These are phyloP conservation scores for Drosophila leontia DNA, from an alignment of 1,140 invertebrate genomes.

Conservation along the genomic window DNA sequence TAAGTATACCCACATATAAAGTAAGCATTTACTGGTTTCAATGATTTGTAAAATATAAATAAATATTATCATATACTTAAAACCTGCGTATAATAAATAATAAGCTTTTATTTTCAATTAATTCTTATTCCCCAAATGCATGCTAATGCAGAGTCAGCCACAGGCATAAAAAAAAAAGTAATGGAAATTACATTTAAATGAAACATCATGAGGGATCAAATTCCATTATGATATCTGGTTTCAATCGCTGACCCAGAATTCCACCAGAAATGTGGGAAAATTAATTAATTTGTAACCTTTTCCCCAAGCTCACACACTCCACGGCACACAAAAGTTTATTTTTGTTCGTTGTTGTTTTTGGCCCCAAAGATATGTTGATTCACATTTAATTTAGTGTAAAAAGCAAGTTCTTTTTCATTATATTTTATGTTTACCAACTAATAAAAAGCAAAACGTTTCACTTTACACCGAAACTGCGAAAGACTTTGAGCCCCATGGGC, in stretches of 20 bases:
- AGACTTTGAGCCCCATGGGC: constrained; percentile 54
- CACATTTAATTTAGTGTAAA: constrained; percentile 52
- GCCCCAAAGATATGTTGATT: constrained; percentile 45
- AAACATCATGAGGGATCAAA: constrained; percentile 16
- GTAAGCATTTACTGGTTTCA: no score
- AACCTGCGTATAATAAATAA: neutral
- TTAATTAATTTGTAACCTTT: constrained; percentile 12
- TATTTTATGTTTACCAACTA: constrained; percentile 59
- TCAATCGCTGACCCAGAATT: constrained; percentile 1
- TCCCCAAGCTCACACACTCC: neutral
- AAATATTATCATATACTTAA: neutral
- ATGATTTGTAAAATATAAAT: neutral
- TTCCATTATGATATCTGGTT: constrained; percentile 14
- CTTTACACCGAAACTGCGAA: constrained; percentile 54
- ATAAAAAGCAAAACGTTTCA: constrained; percentile 60
- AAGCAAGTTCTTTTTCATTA: constrained; percentile 48
- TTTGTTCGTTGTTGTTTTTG: constrained; percentile 1
- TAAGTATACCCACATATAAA: no score
- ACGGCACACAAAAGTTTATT: constrained; percentile 15
- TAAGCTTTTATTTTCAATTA: neutral
- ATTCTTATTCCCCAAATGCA: constrained; percentile 2
- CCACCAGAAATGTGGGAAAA: constrained; percentile 1
- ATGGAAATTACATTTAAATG: constrained; percentile 1
- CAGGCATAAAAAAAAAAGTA: neutral
- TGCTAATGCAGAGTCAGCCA: neutral